Evolutionary conservation across 2,888 invertebrate species (phyloP).

Genomic region (Mimachlamys varia): DNA sequence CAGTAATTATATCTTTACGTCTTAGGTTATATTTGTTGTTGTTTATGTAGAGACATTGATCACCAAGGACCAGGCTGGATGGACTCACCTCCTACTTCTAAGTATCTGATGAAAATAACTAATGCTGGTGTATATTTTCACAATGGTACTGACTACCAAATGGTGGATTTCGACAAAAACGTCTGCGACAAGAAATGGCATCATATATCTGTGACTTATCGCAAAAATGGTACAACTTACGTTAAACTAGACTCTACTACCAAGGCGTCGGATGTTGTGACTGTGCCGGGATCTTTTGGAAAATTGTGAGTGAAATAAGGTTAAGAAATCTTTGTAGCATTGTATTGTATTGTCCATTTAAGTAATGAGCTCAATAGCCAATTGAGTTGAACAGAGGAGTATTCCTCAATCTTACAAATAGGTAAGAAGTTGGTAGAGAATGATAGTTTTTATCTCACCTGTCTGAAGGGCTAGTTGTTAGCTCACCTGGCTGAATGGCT

Average conservation of each 20-base stretch:
- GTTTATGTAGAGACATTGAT: not conserved
- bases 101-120: not conserved
- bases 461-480: no score
- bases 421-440: no score
- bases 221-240: not conserved
- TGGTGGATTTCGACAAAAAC: not conserved
- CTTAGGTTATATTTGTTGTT: not conserved
- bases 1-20: no score
- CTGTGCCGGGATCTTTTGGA: not conserved
- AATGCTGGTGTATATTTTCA: not conserved
- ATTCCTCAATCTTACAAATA: no score
- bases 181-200: conserved; percentile 8
- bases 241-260: not conserved
- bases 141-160: not conserved
- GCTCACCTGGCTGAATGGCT: no score
- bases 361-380: no score
- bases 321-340: not conserved
- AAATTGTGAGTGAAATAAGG: not conserved
- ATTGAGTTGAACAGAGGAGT: no score
- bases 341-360: no score
- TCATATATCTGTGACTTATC: not conserved
- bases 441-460: no score
- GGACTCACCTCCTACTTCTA: not conserved
- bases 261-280: not conserved
- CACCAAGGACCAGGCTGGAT: not conserved